Evolutionary conservation across 2,113 vertebrate genomes (phyloP).

Genomic region (Pitta sordida): DNA sequence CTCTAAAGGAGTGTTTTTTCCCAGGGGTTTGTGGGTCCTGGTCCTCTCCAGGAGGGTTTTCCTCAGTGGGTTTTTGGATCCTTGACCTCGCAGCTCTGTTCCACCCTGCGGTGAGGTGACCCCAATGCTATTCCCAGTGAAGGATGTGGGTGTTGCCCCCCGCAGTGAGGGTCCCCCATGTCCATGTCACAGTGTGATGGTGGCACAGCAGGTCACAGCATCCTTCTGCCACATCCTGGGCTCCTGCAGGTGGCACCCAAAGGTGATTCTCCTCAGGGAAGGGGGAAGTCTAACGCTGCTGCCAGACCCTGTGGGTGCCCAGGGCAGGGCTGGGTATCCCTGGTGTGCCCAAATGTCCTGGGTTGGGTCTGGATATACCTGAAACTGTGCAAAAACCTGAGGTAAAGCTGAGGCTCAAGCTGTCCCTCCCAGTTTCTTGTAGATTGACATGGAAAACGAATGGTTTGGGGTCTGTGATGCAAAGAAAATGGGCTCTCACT

Average conservation of each 20-base stretch:
- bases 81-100: not conserved
- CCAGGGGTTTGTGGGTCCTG: not conserved
- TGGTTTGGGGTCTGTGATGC: fast-evolving
- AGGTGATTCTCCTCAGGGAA: not conserved
- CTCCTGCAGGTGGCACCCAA: not conserved
- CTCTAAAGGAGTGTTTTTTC: fast-evolving
- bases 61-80: fast-evolving
- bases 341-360: no score
- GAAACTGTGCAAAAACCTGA: fast-evolving
- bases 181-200: fast-evolving
- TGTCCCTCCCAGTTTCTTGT: not conserved
- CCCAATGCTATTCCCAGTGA: fast-evolving
- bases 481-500: fast-evolving
- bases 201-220: not conserved
- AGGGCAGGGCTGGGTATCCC: not conserved
- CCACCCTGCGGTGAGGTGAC: not conserved
- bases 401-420: not conserved
- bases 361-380: no score
- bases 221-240: fast-evolving
- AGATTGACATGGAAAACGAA: not conserved
- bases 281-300: fast-evolving
- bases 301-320: fast-evolving
- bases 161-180: fast-evolving
- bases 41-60: not conserved
- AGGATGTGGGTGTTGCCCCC: not conserved